Conservation (phyloP, 2,888 invertebrate species). For the Tetragnatha montana region DNA sequence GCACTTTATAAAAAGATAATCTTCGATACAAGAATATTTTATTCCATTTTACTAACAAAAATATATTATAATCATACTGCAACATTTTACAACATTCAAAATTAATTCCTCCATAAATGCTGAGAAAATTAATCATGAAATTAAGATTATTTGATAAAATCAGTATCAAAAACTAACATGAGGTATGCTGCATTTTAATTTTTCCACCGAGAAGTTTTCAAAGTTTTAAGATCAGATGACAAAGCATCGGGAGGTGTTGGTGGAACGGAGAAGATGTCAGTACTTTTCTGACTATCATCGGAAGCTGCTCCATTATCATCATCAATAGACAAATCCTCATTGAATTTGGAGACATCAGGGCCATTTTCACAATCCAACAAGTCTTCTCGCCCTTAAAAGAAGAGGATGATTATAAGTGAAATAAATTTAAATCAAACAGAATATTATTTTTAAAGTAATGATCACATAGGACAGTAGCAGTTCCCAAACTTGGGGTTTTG, state of each 20-base stretch:
- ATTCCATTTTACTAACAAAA: too few species aligned
- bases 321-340: neutral
- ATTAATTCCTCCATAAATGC: too few species aligned
- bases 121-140: too few species aligned
- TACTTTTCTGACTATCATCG: conserved; percentile 54
- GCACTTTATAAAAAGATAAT: too few species aligned
- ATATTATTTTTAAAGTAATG: too few species aligned
- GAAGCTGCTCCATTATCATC: neutral
- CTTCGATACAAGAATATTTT: too few species aligned
- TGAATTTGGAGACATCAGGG: neutral
- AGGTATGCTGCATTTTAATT: neutral
- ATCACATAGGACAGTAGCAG: too few species aligned
- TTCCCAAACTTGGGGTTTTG: too few species aligned
- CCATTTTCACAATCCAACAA: neutral
- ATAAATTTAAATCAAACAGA: too few species aligned
- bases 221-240: conserved; percentile 4
- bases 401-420: neutral
- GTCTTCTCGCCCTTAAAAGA: conserved; percentile 38
- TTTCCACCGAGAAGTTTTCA: conserved; percentile 11
- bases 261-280: conserved; percentile 55
- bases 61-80: too few species aligned
- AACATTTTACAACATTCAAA: too few species aligned
- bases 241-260: conserved; percentile 54
- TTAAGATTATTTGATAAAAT: neutral
- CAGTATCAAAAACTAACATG: neutral